Evolutionary conservation across 2,113 vertebrate species (phyloP).

Genomic region (Pollachius pollachius): DNA sequence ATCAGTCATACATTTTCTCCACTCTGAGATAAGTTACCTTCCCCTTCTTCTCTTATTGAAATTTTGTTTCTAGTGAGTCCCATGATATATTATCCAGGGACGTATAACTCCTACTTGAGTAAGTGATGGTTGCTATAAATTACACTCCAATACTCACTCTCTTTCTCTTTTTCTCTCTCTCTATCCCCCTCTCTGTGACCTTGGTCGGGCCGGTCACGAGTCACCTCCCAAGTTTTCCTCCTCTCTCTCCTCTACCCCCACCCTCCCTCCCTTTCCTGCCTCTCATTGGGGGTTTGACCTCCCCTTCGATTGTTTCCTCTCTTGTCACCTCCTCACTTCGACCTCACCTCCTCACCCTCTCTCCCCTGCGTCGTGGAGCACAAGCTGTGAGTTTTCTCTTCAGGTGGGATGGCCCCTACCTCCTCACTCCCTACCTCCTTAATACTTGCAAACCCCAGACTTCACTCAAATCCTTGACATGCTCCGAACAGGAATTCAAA

Average conservation of each 20-base stretch:
- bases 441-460: not conserved
- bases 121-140: no score
- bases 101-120: no score
- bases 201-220: not conserved
- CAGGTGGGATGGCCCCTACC: not conserved
- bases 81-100: no score
- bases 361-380: not conserved
- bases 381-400: constrained; percentile 2
- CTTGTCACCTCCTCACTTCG: not conserved
- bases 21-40: no score
- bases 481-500: not conserved
- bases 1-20: no score
- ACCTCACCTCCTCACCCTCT: not conserved
- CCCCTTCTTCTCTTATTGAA: not conserved
- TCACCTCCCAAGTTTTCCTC: not conserved
- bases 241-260: no score
- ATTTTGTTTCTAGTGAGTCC: no score
- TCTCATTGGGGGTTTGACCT: no score
- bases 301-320: not conserved
- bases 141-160: no score
- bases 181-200: not conserved
- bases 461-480: not conserved
- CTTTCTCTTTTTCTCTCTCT: not conserved
- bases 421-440: not conserved
- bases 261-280: not conserved